phyloP scores from a whole-genome alignment of 2,888 invertebrate species.

The Epistrophella euchroma region DNA sequence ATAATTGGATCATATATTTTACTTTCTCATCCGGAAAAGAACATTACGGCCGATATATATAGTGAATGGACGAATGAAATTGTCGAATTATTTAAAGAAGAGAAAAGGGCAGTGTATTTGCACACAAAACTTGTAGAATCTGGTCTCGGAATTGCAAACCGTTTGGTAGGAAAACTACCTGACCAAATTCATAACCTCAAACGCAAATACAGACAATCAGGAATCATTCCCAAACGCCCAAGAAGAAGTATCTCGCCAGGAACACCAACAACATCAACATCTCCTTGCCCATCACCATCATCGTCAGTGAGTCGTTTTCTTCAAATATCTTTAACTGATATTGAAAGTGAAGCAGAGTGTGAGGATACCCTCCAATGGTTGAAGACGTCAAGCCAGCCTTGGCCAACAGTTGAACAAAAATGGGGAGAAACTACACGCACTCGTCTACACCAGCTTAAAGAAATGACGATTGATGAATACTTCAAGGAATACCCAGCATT shows the following conservation, averaged over 20 bases:
- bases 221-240: background rate
- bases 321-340: too few relatives aligned
- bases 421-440: background rate
- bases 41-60: background rate
- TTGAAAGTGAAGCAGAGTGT: background rate
- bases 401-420: background rate
- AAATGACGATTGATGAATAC: background rate
- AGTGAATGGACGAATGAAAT: background rate
- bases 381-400: background rate
- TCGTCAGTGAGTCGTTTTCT: background rate
- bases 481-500: background rate
- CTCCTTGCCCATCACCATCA: too few relatives aligned
- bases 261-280: too few relatives aligned
- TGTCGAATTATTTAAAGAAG: background rate
- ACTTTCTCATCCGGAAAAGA: background rate
- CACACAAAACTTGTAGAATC: background rate
- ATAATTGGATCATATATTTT: background rate
- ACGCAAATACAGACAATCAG: background rate
- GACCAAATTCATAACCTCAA: slow-evolving; percentile 1
- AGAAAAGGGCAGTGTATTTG: background rate
- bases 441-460: background rate
- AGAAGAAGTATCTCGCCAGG: background rate
- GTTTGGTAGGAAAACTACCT: background rate
- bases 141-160: background rate
- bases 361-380: slow-evolving; percentile 4